A percentile compares a stretch with the other conserved stretches of the same genome.
phyloP scores from a whole-genome alignment of 2,797 vertebrate species.

The Acipenser oxyrinchus region DNA sequence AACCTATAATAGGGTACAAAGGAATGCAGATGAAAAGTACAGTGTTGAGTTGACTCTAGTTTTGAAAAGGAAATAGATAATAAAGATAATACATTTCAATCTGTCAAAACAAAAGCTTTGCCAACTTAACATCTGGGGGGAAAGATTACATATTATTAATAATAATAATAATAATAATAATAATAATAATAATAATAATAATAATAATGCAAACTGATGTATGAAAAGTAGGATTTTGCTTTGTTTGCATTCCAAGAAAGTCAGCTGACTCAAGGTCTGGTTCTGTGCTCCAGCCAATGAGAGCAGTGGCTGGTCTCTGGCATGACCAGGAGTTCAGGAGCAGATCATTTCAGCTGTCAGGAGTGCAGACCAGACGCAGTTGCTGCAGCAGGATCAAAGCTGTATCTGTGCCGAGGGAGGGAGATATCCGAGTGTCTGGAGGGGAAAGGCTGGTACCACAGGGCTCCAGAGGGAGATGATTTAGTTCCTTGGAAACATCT shows the following conservation, averaged over 20 bases:
- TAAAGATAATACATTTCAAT: no score
- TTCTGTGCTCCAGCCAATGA: neutral
- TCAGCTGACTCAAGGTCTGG: neutral
- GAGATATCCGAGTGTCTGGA: slow-evolving; percentile 5
- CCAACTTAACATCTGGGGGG: no score
- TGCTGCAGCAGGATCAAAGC: neutral
- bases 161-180: no score
- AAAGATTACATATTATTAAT: no score
- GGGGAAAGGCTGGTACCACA: slow-evolving; percentile 10
- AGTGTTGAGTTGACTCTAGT: no score
- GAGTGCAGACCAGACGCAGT: slow-evolving; percentile 18
- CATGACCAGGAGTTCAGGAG: slow-evolving; percentile 36
- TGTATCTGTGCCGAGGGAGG: slow-evolving; percentile 12
- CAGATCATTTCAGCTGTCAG: slow-evolving; percentile 32
- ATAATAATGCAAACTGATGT: no score
- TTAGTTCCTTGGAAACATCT: slow-evolving; percentile 28
- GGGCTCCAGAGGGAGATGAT: slow-evolving; percentile 27
- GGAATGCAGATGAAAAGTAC: no score
- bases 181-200: no score
- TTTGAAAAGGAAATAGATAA: no score
- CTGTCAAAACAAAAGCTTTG: no score
- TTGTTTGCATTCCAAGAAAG: slow-evolving; percentile 13
- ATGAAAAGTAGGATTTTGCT: no score
- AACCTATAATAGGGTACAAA: no score
- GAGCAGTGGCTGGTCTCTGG: neutral